Percentiles rank a stretch among this genome's conserved stretches.
phyloP scores from a whole-genome alignment of 2,888 invertebrate genomes.

The Dendrolimus houi region DNA sequence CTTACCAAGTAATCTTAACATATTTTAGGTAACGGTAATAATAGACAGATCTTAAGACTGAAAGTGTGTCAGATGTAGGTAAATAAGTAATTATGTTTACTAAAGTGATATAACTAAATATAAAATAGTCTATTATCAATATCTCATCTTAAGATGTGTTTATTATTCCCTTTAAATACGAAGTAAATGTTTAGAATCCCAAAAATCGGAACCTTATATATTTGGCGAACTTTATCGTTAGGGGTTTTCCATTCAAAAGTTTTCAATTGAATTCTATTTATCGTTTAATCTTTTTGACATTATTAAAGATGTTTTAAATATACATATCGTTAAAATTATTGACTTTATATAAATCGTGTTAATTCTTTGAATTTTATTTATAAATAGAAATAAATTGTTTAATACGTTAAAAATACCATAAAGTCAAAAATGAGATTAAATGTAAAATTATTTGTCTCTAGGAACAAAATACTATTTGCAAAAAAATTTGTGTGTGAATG shows the following conservation, averaged over 20 bases:
- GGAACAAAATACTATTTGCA: no score
- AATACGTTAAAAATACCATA: neutral
- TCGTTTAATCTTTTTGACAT: neutral
- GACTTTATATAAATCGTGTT: conserved; percentile 3
- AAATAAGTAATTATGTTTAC: conserved; percentile 29
- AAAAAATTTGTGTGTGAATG: neutral
- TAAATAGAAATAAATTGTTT: neutral
- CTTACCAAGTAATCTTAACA: neutral
- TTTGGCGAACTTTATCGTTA: neutral
- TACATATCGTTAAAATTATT: conserved; percentile 6
- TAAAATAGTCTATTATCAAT: conserved; percentile 11
- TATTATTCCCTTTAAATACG: conserved; percentile 40
- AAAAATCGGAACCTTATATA: neutral
- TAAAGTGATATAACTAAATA: conserved; percentile 18
- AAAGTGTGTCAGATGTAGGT: conserved; percentile 25
- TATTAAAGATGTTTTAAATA: conserved; percentile 2
- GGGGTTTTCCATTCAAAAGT: neutral
- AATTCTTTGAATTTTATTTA: neutral
- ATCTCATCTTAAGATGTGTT: conserved; percentile 59
- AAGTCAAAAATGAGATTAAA: no score
- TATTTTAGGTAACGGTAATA: conserved; percentile 29
- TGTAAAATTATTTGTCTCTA: no score
- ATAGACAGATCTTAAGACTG: conserved; percentile 70
- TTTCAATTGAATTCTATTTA: conserved; percentile 1
- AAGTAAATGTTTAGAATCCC: conserved; percentile 1